phyloP scores from a whole-genome alignment of 92 coral and sea anemone genomes.

The Chrysogorgia sp. region DNA sequence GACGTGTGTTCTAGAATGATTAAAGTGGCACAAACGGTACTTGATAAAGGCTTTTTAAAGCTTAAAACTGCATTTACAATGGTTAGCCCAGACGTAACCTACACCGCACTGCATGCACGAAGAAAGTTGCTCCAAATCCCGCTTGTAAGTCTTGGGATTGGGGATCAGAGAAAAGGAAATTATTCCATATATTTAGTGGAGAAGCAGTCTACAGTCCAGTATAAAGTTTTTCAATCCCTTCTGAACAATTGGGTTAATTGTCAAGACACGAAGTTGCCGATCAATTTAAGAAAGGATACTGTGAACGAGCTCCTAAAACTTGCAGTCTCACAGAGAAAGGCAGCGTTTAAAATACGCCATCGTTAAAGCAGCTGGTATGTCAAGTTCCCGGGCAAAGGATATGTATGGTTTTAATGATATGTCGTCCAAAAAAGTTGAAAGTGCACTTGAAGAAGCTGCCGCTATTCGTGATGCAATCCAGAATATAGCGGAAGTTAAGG shows the following conservation, averaged over 20 bases:
- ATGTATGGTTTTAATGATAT: constrained; percentile 46
- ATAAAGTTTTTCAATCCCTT: constrained; percentile 39
- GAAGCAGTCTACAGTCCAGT: constrained; percentile 20
- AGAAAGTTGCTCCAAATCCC: constrained; percentile 37
- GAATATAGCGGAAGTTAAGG: constrained; percentile 54
- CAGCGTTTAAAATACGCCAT: constrained; percentile 48
- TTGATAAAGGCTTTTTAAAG: constrained; percentile 41
- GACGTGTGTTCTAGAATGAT: constrained; percentile 43
- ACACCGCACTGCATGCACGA: constrained; percentile 34
- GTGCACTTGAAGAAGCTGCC: constrained; percentile 37
- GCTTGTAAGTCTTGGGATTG: constrained; percentile 37
- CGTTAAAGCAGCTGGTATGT: constrained; percentile 44
- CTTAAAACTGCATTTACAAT: constrained; percentile 50
- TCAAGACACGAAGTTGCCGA: constrained; percentile 16
- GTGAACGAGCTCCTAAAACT: constrained; percentile 28
- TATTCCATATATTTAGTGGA: constrained; percentile 35
- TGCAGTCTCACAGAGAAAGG: constrained; percentile 32
- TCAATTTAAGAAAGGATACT: constrained; percentile 35
- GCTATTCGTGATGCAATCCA: constrained; percentile 47
- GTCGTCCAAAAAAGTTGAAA: constrained; percentile 42
- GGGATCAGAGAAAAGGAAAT: constrained; percentile 6
- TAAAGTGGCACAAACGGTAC: constrained; percentile 38
- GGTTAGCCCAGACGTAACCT: constrained; percentile 38
- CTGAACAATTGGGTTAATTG: constrained; percentile 45
- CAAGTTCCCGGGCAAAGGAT: constrained; percentile 42